Evolutionary conservation across 1,140 invertebrate genomes (phyloP).

Genomic region (Stegodyphus mimosarum): DNA sequence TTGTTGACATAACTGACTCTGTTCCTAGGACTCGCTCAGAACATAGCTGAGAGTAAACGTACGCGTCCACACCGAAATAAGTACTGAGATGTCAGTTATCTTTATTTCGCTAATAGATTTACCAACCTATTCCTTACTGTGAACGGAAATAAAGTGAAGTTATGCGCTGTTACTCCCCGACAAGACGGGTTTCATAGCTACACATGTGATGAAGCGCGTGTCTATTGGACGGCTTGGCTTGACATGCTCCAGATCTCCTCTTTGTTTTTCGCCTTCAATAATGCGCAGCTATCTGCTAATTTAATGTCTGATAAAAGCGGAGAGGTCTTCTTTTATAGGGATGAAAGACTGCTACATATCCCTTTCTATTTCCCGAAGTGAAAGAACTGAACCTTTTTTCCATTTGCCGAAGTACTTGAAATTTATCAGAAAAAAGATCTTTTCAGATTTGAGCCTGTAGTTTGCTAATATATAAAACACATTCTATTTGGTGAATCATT

Average conservation of each 20-base stretch:
- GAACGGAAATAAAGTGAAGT: constrained; percentile 30
- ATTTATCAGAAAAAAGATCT: too few species aligned
- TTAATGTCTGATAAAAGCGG: constrained; percentile 39
- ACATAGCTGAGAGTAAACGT: constrained; percentile 7
- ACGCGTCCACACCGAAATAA: neutral
- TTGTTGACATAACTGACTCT: neutral
- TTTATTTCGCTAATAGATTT: constrained; percentile 52
- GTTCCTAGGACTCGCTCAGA: constrained; percentile 5
- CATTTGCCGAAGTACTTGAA: too few species aligned
- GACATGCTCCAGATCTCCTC: constrained; percentile 40
- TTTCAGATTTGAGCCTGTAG: too few species aligned
- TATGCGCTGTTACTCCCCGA: constrained; percentile 30
- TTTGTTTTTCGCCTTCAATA: constrained; percentile 43
- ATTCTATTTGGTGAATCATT: too few species aligned
- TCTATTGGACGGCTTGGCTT: constrained; percentile 15
- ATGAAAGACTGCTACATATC: too few species aligned
- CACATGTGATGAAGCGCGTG: constrained; percentile 12
- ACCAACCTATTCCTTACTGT: constrained; percentile 36
- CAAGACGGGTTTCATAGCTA: neutral
- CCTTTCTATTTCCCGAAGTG: too few species aligned
- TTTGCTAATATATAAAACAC: too few species aligned
- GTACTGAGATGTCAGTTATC: constrained; percentile 26
- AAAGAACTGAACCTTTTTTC: too few species aligned
- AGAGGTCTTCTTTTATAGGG: neutral
- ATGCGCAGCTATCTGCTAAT: constrained; percentile 28